These are phyloP conservation scores for Eolophus roseicapilla DNA, from an alignment of 2,113 vertebrate species.

Conservation along the genomic window DNA sequence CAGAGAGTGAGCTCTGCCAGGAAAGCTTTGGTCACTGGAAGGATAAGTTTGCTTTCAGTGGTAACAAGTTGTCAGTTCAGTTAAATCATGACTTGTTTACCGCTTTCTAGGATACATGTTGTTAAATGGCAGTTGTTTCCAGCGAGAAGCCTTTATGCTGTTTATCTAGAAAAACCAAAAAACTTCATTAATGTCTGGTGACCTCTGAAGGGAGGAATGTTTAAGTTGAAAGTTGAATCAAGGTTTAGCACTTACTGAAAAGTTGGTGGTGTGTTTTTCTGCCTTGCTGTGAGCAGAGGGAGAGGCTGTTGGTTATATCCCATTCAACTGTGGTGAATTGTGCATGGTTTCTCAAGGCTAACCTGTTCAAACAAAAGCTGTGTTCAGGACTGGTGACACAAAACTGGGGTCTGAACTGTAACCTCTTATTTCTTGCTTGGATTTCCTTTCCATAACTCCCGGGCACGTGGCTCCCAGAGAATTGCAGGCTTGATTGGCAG, in stretches of 20 bases:
- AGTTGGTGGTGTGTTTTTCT: not conserved
- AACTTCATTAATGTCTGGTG: not conserved
- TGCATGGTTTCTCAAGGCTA: not conserved
- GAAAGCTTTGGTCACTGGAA: conserved; percentile 56
- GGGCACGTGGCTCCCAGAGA: not conserved
- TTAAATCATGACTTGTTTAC: not conserved
- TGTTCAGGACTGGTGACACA: not conserved
- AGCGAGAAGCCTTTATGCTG: not conserved
- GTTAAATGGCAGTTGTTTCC: not conserved
- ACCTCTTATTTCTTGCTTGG: not conserved
- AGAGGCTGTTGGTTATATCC: not conserved
- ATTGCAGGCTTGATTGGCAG: not conserved
- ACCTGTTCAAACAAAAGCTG: not conserved
- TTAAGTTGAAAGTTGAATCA: not conserved
- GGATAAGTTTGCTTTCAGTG: not conserved
- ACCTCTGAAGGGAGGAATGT: not conserved
- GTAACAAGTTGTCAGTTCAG: not conserved
- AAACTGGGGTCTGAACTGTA: not conserved
- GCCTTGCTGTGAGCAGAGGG: not conserved
- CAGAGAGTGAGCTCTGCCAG: conserved; percentile 64
- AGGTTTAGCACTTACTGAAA: not conserved
- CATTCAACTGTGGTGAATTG: not conserved
- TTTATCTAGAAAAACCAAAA: not conserved
- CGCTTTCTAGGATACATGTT: not conserved
- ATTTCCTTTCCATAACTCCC: not conserved